Evolutionary conservation across 2,113 vertebrate genomes (phyloP), one percentile per base, ranked within the genome.

Genomic region (Xiphophorus couchianus): DNA sequence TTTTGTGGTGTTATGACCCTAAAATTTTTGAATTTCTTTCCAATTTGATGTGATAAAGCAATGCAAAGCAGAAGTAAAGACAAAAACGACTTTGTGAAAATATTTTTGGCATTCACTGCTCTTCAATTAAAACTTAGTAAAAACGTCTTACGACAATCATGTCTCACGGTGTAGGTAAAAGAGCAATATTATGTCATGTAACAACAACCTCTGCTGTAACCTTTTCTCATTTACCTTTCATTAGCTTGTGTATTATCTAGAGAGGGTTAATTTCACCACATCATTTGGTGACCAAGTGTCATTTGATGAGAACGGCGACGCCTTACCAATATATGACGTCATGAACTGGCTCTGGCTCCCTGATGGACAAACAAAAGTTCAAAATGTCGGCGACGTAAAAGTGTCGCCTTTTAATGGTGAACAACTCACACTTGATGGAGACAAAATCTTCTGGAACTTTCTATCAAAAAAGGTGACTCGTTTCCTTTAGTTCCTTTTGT

Each of bases 291-390:
- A 95, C 69, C 71, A 82, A 70, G 90, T 95, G 13, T 91, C 90
- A 5, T 95, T 95, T 85, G 93, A 95, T 44, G 51, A 90, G 3
- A 94, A 94, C 62, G 94, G 94, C 3, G 90, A 95, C 73, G 92
- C 90, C n/a, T 62, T 93, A 62, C 91, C 92, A 66, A 93, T 93
- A 19, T 95, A 95, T 71, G 94, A 94, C 62, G 69, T 95, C 9
- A 83, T 94, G 86, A 94, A 93, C 84, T 95, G 94, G 94, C 65
- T 86, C 33, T 83, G 61, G 83, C 86, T 88, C 27, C 81, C 81
- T 28, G 88, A 91, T 60, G 91, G 90, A 22, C 69, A 62, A 37
- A 80, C 83, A 0, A 58, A 84, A 35, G 51, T 92, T 33, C 76
- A 84, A 27, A 91, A 48, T 69, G 88, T 94, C 3, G 93, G 93